phyloP scores from a whole-genome alignment of 2,888 invertebrate genomes.

The Polia nebulosa region DNA sequence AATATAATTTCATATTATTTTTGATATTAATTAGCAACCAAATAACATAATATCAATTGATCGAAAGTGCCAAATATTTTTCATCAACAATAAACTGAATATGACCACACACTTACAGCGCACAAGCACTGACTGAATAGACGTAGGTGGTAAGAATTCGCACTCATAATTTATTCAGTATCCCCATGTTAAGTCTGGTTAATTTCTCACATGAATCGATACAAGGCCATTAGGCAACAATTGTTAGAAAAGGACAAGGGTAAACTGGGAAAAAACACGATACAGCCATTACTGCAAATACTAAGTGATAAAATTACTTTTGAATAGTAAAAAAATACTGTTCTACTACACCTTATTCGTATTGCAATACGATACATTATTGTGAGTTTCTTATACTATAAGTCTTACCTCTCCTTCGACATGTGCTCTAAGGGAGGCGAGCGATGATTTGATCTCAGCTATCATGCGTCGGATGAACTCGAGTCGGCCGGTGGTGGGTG shows the following conservation, averaged over 20 bases:
- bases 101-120: neutral
- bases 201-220: conserved; percentile 33
- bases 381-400: conserved; percentile 10
- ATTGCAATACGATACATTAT: conserved; percentile 20
- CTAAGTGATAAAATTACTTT: conserved; percentile 33
- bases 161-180: conserved; percentile 17
- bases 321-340: conserved; percentile 34
- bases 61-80: neutral
- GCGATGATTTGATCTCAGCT: conserved; percentile 74
- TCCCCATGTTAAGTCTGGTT: neutral
- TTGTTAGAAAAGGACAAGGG: conserved; percentile 34
- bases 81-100: conserved; percentile 1
- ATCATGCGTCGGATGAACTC: conserved; percentile 78
- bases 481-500: conserved; percentile 80
- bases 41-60: neutral
- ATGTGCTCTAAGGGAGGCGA: conserved; percentile 69
- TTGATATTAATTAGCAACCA: neutral
- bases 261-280: conserved; percentile 35
- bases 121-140: neutral
- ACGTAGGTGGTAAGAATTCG: neutral
- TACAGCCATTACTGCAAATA: conserved; percentile 54
- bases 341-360: conserved; percentile 31
- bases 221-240: conserved; percentile 13
- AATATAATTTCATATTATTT: neutral
- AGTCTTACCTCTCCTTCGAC: conserved; percentile 66